Percentiles rank a stretch among this genome's conserved stretches.
These are phyloP conservation scores for Chrosomus eos DNA, from an alignment of 2,797 vertebrate genomes.

Conservation along the genomic window DNA sequence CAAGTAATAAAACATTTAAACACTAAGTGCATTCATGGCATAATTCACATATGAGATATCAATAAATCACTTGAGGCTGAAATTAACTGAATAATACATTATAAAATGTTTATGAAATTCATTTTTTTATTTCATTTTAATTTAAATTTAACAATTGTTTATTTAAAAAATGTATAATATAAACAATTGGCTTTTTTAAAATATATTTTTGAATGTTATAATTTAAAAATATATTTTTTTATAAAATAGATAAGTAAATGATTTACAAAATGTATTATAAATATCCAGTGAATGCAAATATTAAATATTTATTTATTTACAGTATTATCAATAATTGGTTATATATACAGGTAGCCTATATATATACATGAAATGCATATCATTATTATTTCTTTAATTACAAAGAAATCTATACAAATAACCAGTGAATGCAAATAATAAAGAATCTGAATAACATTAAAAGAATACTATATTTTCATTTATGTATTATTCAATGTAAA, in stretches of 20 bases:
- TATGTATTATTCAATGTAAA: neutral
- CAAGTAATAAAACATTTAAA: neutral
- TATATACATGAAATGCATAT: neutral
- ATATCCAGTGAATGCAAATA: neutral
- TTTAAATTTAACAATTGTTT: no score
- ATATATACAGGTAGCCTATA: neutral
- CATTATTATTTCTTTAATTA: no score
- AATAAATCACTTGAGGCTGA: neutral
- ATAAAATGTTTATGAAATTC: neutral
- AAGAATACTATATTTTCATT: neutral
- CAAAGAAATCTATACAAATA: no score
- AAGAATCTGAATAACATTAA: neutral
- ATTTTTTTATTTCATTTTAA: neutral
- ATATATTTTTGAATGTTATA: no score
- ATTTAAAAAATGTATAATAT: no score
- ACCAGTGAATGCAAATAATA: neutral
- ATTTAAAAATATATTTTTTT: no score
- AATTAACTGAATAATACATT: neutral
- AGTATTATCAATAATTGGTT: no score
- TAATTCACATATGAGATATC: neutral
- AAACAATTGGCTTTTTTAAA: no score
- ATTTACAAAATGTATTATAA: neutral
- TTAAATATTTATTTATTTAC: neutral
- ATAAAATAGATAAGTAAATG: neutral
- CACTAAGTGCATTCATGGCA: neutral